Percentiles rank a stretch among this genome's conserved stretches.
Evolutionary conservation across 2,797 vertebrate species (phyloP).

Genomic region (Phyllotis vaccarum): DNA sequence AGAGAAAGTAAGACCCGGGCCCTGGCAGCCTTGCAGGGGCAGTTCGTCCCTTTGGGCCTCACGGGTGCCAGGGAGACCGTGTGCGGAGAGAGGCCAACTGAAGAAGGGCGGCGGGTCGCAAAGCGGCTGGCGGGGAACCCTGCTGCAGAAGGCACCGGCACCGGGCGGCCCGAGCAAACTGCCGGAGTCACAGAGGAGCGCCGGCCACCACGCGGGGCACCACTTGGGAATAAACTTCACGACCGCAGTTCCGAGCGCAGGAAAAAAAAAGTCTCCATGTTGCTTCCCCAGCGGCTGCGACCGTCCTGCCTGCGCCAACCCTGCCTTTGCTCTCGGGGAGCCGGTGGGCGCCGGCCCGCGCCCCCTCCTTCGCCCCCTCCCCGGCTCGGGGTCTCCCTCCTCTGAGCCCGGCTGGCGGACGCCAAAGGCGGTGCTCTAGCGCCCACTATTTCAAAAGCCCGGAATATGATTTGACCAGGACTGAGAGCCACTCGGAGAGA

Average conservation of each 20-base stretch:
- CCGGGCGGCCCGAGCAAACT: slow-evolving; percentile 22
- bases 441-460: slow-evolving; percentile 96
- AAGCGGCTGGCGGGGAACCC: slow-evolving; percentile 49
- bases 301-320: slow-evolving; percentile 52
- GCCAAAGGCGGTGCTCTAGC: slow-evolving; percentile 92
- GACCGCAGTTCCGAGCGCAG: slow-evolving; percentile 67
- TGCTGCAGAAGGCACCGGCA: background rate
- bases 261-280: slow-evolving; percentile 85
- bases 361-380: slow-evolving; percentile 77
- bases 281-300: slow-evolving; percentile 86
- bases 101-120: slow-evolving; percentile 32
- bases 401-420: slow-evolving; percentile 83
- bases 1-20: slow-evolving; percentile 87
- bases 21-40: slow-evolving; percentile 55
- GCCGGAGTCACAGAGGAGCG: slow-evolving; percentile 27
- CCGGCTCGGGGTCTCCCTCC: slow-evolving; percentile 81
- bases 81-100: background rate
- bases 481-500: slow-evolving; percentile 91
- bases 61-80: background rate
- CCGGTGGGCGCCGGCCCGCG: slow-evolving; percentile 78
- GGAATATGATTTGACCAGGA: slow-evolving; percentile 96
- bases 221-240: slow-evolving; percentile 75
- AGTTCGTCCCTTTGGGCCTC: slow-evolving; percentile 23
- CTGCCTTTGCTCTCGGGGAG: slow-evolving; percentile 76
- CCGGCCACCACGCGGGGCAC: slow-evolving; percentile 70